A percentile compares a stretch with the other conserved stretches of the same genome.
Conservation (phyloP, 2,113 vertebrate genomes). For the Python bivittatus region DNA sequence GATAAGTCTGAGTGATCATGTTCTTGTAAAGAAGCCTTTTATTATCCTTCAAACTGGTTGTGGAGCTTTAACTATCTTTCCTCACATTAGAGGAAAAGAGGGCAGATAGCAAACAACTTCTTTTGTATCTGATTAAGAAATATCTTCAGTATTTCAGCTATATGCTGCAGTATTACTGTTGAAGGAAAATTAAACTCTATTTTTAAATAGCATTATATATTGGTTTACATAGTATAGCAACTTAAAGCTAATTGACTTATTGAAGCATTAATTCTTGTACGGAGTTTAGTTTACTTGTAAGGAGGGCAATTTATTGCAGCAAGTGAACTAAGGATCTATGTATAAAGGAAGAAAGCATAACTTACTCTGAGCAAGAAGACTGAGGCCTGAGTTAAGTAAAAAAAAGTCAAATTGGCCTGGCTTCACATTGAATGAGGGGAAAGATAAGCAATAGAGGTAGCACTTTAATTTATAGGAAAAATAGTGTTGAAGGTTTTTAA, state of each 20-base stretch:
- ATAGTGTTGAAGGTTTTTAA: background rate
- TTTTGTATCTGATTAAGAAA: slow-evolving; percentile 30
- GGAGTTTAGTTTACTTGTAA: background rate
- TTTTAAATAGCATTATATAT: background rate
- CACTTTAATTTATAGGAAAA: background rate
- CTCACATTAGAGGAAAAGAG: background rate
- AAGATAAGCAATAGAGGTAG: background rate
- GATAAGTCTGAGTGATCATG: slow-evolving; percentile 22
- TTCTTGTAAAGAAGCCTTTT: slow-evolving; percentile 10
- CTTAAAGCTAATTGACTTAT: background rate
- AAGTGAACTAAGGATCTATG: background rate
- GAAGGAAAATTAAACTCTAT: background rate
- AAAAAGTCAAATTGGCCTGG: background rate
- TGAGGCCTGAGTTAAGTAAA: background rate
- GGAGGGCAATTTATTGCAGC: background rate
- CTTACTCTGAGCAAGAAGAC: background rate
- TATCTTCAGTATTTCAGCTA: slow-evolving; percentile 9
- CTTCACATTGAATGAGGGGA: background rate
- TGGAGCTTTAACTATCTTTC: background rate
- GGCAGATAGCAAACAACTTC: background rate
- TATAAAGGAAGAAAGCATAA: background rate
- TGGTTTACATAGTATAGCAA: slow-evolving; percentile 7
- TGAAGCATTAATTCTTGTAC: background rate
- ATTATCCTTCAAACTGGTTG: slow-evolving; percentile 13
- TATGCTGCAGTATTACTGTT: background rate